Evolutionary conservation across 2,888 invertebrate species (phyloP).

Genomic region (Lasioglossum vierecki): DNA sequence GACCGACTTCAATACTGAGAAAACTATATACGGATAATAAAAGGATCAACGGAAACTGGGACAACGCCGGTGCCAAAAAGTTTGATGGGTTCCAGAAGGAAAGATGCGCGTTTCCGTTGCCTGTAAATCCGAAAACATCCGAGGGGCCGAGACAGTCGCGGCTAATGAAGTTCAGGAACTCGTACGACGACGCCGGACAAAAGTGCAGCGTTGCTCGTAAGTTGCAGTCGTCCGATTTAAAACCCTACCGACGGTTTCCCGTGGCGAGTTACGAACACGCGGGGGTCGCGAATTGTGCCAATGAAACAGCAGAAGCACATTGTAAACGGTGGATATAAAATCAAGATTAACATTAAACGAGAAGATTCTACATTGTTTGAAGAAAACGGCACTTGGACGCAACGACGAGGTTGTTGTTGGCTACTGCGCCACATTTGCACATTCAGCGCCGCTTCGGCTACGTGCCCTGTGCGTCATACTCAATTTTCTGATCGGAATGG

Average conservation of each 20-base stretch:
- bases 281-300: background rate
- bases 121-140: conserved; percentile 46
- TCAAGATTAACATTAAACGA: background rate
- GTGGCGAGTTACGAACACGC: background rate
- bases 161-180: conserved; percentile 19
- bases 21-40: conserved; percentile 50
- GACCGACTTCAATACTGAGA: conserved; percentile 49
- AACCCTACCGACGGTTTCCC: background rate
- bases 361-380: background rate
- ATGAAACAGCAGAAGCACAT: background rate
- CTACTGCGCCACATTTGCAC: background rate
- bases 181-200: background rate
- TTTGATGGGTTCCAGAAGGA: conserved; percentile 39
- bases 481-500: background rate
- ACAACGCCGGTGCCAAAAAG: conserved; percentile 51
- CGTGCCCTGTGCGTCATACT: background rate
- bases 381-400: background rate
- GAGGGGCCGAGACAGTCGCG: conserved; percentile 11
- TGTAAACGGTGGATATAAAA: background rate
- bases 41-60: conserved; percentile 53
- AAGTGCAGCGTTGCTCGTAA: conserved; percentile 18
- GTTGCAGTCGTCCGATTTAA: conserved; percentile 4
- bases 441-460: background rate
- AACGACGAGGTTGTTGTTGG: background rate
- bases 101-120: conserved; percentile 35